phyloP scores from a whole-genome alignment of 2,888 invertebrate genomes.

The Heliconius ismenius region DNA sequence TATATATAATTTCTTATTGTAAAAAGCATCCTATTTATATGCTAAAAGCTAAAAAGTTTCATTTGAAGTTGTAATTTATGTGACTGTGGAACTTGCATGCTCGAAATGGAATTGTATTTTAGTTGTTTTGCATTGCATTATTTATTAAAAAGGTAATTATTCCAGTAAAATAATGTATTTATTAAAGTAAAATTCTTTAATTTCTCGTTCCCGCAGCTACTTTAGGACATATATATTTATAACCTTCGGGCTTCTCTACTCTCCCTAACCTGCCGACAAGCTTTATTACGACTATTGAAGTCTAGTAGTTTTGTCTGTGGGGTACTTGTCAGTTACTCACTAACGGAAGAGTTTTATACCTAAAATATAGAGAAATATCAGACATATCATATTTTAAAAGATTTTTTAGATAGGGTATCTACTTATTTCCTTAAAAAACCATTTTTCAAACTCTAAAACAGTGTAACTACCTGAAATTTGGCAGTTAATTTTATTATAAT shows the following conservation, averaged over 20 bases:
- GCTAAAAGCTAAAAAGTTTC: constrained; percentile 17
- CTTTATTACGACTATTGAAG: no score
- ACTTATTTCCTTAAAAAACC: neutral
- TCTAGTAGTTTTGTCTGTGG: no score
- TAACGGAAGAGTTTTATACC: no score
- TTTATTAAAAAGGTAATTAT: neutral
- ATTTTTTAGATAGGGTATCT: neutral
- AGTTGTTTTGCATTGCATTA: constrained; percentile 7
- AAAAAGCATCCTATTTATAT: constrained; percentile 22
- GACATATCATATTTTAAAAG: neutral
- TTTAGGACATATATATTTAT: neutral
- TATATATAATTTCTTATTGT: constrained; percentile 1
- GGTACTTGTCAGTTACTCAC: no score
- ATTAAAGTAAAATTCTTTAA: neutral
- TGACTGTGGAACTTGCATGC: constrained; percentile 19
- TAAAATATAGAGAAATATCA: no score
- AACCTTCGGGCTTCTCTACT: no score
- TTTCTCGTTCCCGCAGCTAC: neutral
- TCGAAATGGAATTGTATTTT: constrained; percentile 9
- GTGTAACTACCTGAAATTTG: neutral
- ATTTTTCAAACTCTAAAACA: constrained; percentile 7
- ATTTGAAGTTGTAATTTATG: constrained; percentile 24
- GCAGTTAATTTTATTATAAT: constrained; percentile 43
- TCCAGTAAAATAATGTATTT: neutral
- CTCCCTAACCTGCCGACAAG: no score